Conservation (phyloP, 1,140 invertebrate genomes). For the Diuraphis noxia region DNA sequence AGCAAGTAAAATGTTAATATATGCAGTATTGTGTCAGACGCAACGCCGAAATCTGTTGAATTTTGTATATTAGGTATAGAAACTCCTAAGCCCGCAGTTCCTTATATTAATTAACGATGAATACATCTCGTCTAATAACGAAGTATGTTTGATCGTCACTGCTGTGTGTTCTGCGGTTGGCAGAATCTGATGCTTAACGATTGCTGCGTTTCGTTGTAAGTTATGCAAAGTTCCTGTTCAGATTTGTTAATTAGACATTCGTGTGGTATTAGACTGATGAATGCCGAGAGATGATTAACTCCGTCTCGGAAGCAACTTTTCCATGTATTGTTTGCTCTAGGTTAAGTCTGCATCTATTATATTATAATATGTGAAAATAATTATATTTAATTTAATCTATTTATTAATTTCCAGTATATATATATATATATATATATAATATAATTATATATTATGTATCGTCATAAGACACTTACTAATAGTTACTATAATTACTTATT, state of each 20-base stretch:
- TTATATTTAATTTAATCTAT: neutral
- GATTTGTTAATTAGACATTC: slow-evolving; percentile 39
- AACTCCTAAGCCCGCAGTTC: neutral
- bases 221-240: slow-evolving; percentile 33
- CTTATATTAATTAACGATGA: slow-evolving; percentile 46
- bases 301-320: neutral
- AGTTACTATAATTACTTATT: neutral
- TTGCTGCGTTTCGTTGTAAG: slow-evolving; percentile 12
- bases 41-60: neutral
- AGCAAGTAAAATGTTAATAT: neutral
- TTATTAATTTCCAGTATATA: neutral
- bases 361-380: neutral
- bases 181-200: slow-evolving; percentile 30
- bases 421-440: too few relatives aligned
- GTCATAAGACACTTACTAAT: neutral
- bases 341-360: neutral
- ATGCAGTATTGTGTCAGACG: neutral
- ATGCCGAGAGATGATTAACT: neutral
- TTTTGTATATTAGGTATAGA: slow-evolving; percentile 4
- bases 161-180: slow-evolving; percentile 35
- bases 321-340: neutral
- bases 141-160: slow-evolving; percentile 42
- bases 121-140: slow-evolving; percentile 9
- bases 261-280: neutral
- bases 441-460: neutral